phyloP scores from a whole-genome alignment of 2,888 invertebrate genomes.

The Bellardia pandia region DNA sequence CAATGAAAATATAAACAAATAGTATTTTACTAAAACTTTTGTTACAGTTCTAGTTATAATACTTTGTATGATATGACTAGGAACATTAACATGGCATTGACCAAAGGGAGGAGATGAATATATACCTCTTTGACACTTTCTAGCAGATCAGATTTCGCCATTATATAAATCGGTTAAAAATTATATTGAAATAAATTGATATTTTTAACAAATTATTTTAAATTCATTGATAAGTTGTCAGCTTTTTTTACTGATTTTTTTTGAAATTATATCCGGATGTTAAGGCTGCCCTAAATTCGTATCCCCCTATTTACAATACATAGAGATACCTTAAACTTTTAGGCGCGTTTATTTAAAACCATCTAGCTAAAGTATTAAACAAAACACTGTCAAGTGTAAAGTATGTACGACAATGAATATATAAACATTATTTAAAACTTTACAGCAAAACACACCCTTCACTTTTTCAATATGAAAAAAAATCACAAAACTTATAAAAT shows the following conservation, averaged over 20 bases:
- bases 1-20: conserved; percentile 51
- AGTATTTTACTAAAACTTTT: conserved; percentile 31
- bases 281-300: neutral
- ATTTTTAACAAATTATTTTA: too few relatives aligned
- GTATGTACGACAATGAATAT: neutral
- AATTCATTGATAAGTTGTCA: too few relatives aligned
- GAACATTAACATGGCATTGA: too few relatives aligned
- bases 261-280: too few relatives aligned
- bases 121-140: too few relatives aligned
- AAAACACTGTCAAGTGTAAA: conserved; percentile 5
- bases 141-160: too few relatives aligned
- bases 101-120: too few relatives aligned
- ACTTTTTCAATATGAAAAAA: conserved; percentile 24
- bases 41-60: neutral
- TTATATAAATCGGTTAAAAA: too few relatives aligned
- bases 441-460: conserved; percentile 49
- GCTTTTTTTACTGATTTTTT: too few relatives aligned
- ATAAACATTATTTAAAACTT: conserved; percentile 1
- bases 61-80: too few relatives aligned
- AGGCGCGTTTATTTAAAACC: conserved; percentile 30
- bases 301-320: neutral
- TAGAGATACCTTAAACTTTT: neutral
- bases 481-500: neutral
- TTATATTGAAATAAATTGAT: too few relatives aligned
- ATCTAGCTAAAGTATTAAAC: conserved; percentile 30